phyloP scores from a whole-genome alignment of 2,888 invertebrate species.

The Sinohyriopsis cumingii region DNA sequence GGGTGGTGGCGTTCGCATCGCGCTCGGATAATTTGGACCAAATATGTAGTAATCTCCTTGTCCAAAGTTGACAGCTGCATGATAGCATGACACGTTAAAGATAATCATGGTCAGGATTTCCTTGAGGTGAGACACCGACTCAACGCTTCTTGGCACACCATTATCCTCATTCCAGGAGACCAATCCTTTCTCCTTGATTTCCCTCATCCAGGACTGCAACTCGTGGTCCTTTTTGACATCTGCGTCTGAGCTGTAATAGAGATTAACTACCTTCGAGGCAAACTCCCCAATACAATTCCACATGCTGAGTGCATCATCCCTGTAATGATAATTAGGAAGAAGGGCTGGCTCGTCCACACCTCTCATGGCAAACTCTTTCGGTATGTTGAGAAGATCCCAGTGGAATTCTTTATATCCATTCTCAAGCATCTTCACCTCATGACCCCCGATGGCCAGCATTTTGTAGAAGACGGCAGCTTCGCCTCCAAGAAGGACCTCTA shows the following conservation, averaged over 20 bases:
- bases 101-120: slow-evolving; percentile 31
- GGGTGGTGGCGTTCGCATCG: slow-evolving; percentile 27
- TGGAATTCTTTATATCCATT: slow-evolving; percentile 23
- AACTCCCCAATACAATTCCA: slow-evolving; percentile 24
- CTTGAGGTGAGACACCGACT: slow-evolving; percentile 14
- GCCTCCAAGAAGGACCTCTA: slow-evolving; percentile 22
- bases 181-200: slow-evolving; percentile 28
- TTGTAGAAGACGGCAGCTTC: slow-evolving; percentile 26
- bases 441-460: slow-evolving; percentile 20
- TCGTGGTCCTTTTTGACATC: slow-evolving; percentile 26
- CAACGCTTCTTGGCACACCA: slow-evolving; percentile 25
- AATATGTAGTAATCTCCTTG: slow-evolving; percentile 36
- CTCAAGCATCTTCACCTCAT: slow-evolving; percentile 9
- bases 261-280: slow-evolving; percentile 18
- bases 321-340: slow-evolving; percentile 31
- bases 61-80: slow-evolving; percentile 32
- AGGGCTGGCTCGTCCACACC: slow-evolving; percentile 25
- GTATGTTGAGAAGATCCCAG: slow-evolving; percentile 17
- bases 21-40: slow-evolving; percentile 36
- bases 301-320: slow-evolving; percentile 31
- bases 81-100: slow-evolving; percentile 27
- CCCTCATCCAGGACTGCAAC: slow-evolving; percentile 24
- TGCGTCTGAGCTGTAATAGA: slow-evolving; percentile 25
- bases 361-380: slow-evolving; percentile 18
- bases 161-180: slow-evolving; percentile 19